Conservation (phyloP, 2,888 invertebrate genomes). For the Steinernema hermaphroditum region DNA sequence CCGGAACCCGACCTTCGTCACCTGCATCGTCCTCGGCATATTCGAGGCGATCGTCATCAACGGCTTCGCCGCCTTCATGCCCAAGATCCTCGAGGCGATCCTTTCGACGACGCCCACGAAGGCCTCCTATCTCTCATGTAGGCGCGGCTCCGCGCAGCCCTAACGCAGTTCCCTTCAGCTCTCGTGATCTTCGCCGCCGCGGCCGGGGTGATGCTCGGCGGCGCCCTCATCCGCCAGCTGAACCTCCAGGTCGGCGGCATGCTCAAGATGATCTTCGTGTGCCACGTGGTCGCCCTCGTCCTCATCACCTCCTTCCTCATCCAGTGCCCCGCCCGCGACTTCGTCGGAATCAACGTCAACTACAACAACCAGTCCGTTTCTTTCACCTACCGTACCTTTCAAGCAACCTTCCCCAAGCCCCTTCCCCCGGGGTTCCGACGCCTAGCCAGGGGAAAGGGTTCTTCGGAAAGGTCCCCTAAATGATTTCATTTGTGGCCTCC, state of each 20-base stretch:
- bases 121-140: constrained; percentile 63
- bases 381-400: too few relatives aligned
- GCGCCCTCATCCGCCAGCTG: constrained; percentile 60
- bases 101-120: constrained; percentile 61
- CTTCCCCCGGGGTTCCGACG: too few relatives aligned
- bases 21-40: constrained; percentile 61
- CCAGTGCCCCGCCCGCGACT: constrained; percentile 62
- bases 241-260: constrained; percentile 65
- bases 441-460: too few relatives aligned
- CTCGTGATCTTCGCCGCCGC: constrained; percentile 66
- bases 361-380: constrained; percentile 52
- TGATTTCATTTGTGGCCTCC: too few relatives aligned
- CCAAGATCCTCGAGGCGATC: constrained; percentile 65
- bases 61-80: constrained; percentile 66
- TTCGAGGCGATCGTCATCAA: constrained; percentile 66
- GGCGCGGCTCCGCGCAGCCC: too few relatives aligned
- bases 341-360: constrained; percentile 62
- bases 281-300: constrained; percentile 58
- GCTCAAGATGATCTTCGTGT: constrained; percentile 64
- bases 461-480: too few relatives aligned
- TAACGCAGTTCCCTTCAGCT: constrained; percentile 55
- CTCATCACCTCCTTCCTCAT: constrained; percentile 60
- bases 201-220: constrained; percentile 63
- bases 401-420: too few relatives aligned
- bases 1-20: constrained; percentile 63